Evolutionary conservation across 2,888 invertebrate species (phyloP), one percentile per base, ranked within the genome.

Genomic region (Creontiades dilutus): DNA sequence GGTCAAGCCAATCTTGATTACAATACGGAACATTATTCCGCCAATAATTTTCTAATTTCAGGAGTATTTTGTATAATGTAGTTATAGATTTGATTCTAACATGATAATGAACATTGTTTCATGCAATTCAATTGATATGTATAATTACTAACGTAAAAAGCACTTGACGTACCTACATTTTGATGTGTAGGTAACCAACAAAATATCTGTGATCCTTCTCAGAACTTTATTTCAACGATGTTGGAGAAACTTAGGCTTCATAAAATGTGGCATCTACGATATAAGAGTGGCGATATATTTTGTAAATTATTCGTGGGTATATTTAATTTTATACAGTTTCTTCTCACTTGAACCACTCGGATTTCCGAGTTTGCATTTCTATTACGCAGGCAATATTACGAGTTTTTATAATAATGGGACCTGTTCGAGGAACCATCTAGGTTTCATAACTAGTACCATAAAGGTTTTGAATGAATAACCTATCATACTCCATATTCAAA

Each of bases 131-230:
- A 78, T 37, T 78, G 5, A 46, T 19, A 68, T 12, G 23, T 23
- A 23, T 23, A 68, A 19, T 23, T 23, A 68, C 12, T 23, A 23
- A 13, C 1, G 23, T 68, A 23, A 23, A 68, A 23, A 23, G 19
- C 23, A 68, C 4, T 61, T 61, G 19, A 61, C 11, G 2, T 23
- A 27, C 68, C 68, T 68, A 23, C n/a, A 27, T 19, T 68, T 37
- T 37, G 37, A 7, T 37, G 13, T 68, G 52, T 68, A 68, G 68
- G 68, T 68, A 68, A 23, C 68, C 19, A 23, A 68, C 68, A 23
- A 78, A 46, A 47, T 78, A 78, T 78, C 78, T 78, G 78, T 78
- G 78, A 78, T 78, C 78, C 78, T 47, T 47, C 78, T 78, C 78
- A 12, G 68, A 68, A 68, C 68, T 68, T 68, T 19, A 68, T 68